A percentile compares a stretch with the other conserved stretches of the same genome.
Evolutionary conservation across 2,113 vertebrate species (phyloP).

Genomic region (Hiodon tergisus): DNA sequence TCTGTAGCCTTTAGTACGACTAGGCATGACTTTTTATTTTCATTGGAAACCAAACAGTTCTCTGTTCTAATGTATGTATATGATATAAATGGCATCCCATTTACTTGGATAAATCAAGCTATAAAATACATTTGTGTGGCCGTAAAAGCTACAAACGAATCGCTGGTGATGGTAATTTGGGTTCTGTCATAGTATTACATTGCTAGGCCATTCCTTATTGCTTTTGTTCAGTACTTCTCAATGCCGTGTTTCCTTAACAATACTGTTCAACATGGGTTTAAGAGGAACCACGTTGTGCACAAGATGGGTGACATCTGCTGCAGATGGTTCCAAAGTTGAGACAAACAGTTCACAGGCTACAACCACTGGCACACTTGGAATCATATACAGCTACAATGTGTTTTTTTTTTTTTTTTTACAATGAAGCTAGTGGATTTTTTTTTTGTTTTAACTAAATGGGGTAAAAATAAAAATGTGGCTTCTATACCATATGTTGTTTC

Average conservation of each 20-base stretch:
- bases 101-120: not conserved
- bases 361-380: slow-evolving; percentile 1
- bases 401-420: not conserved
- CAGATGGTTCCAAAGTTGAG: slow-evolving; percentile 8
- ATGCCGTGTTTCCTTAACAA: not conserved
- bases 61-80: not conserved
- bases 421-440: not conserved
- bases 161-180: not conserved
- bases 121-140: slow-evolving; percentile 6
- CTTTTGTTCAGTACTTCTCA: not conserved
- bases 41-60: not conserved
- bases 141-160: not conserved
- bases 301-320: slow-evolving; percentile 9
- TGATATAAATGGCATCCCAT: not conserved
- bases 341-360: slow-evolving; percentile 12
- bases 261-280: not conserved
- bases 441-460: no score
- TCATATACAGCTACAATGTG: not conserved
- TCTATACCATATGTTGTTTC: no score
- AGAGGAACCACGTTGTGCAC: not conserved
- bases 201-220: not conserved
- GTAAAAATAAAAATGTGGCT: no score
- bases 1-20: not conserved
- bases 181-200: no score
- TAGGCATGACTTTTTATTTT: slow-evolving; percentile 7